Percentiles rank a stretch among this genome's conserved stretches.
These are phyloP conservation scores for Tethea ocularis DNA, from an alignment of 2,888 invertebrate species.

Conservation along the genomic window DNA sequence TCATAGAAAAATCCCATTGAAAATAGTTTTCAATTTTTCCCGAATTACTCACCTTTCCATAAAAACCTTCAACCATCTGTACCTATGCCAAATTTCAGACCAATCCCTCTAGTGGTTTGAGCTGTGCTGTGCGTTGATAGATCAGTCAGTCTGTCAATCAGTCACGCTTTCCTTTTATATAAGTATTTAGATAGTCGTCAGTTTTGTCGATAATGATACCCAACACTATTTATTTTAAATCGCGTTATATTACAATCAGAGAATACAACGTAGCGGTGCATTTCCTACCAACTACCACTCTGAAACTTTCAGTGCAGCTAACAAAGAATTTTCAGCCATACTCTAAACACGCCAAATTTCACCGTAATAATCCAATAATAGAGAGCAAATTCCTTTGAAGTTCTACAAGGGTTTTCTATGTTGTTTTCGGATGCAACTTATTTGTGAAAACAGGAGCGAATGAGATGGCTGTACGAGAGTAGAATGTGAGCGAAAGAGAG, in stretches of 20 bases:
- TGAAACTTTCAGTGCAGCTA: slow-evolving; percentile 69
- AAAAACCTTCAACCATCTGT: too few species aligned
- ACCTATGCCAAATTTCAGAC: too few species aligned
- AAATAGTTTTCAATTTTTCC: too few species aligned
- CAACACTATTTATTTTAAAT: slow-evolving; percentile 76
- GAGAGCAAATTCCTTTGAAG: slow-evolving; percentile 40
- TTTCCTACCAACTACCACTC: slow-evolving; percentile 62
- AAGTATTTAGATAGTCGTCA: too few species aligned
- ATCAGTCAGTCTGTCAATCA: too few species aligned
- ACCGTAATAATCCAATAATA: slow-evolving; percentile 35
- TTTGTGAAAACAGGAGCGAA: slow-evolving; percentile 79
- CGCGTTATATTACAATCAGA: slow-evolving; percentile 80
- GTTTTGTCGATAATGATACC: slow-evolving; percentile 18
- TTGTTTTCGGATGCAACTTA: slow-evolving; percentile 83
- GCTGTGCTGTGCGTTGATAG: too few species aligned
- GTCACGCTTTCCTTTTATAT: too few species aligned
- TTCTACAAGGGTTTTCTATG: slow-evolving; percentile 68
- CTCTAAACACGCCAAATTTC: slow-evolving; percentile 32
- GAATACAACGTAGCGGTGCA: slow-evolving; percentile 67
- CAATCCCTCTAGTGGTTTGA: too few species aligned
- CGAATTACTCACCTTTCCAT: too few species aligned
- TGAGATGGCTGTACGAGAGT: slow-evolving; percentile 47
- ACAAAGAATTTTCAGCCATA: slow-evolving; percentile 63
- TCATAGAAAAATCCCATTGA: too few species aligned
- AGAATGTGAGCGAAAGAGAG: slow-evolving; percentile 49